Percentiles rank a stretch among this genome's conserved stretches.
phyloP scores from a whole-genome alignment of 2,888 invertebrate genomes.

The Copidosoma aretas region DNA sequence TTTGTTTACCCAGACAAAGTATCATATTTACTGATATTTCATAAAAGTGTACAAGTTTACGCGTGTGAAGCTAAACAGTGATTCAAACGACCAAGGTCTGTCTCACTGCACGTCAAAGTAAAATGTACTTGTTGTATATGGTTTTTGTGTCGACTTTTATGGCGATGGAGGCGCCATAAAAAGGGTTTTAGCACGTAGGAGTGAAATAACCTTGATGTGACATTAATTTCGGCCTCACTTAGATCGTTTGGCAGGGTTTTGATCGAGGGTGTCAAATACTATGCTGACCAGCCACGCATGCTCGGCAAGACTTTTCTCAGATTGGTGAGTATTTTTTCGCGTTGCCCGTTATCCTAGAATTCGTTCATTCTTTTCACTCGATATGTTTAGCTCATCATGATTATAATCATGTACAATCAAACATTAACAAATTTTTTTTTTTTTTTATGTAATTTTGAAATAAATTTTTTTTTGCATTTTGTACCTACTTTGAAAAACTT shows the following conservation, averaged over 20 bases:
- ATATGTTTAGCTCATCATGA: too few species aligned
- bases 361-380: too few species aligned
- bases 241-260: conserved; percentile 74
- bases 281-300: conserved; percentile 86
- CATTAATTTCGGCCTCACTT: conserved; percentile 62
- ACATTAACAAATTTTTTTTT: too few species aligned
- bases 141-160: conserved; percentile 34
- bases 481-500: not conserved
- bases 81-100: too few species aligned
- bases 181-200: conserved; percentile 46
- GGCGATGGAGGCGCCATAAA: conserved; percentile 26
- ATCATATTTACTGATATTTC: too few species aligned
- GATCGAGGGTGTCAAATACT: conserved; percentile 92
- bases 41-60: too few species aligned
- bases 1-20: too few species aligned
- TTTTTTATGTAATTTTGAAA: not conserved
- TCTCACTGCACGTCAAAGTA: not conserved
- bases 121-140: conserved; percentile 5
- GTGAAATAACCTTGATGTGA: conserved; percentile 58
- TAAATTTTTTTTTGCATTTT: too few species aligned
- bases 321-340: conserved; percentile 66
- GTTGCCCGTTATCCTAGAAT: too few species aligned
- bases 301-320: conserved; percentile 88
- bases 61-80: too few species aligned
- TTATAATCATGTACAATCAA: too few species aligned